Percentiles rank a stretch among this genome's conserved stretches.
phyloP scores from a whole-genome alignment of 2,113 vertebrate species.

The Rhinogobius similis region DNA sequence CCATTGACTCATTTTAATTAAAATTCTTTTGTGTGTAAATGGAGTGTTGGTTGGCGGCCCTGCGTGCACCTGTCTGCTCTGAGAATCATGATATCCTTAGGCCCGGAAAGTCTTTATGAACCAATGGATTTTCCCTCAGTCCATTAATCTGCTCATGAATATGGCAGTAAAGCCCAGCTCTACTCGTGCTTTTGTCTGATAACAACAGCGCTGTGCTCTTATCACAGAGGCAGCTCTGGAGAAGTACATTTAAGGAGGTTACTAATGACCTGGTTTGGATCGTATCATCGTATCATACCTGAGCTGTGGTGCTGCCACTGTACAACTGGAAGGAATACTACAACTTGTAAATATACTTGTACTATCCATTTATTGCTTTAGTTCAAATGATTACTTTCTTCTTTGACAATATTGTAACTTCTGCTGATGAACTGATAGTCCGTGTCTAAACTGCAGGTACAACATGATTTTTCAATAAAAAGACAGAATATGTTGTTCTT shows the following conservation, averaged over 20 bases:
- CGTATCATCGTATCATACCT: not conserved
- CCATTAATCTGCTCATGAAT: slow-evolving; percentile 27
- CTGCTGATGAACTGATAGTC: too few relatives aligned
- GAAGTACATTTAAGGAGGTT: slow-evolving; percentile 10
- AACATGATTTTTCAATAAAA: too few relatives aligned
- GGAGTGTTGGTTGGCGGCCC: not conserved
- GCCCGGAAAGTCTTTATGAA: slow-evolving; percentile 7
- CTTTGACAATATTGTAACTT: too few relatives aligned
- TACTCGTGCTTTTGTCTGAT: slow-evolving; percentile 37
- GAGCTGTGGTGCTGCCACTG: not conserved
- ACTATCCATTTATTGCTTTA: too few relatives aligned
- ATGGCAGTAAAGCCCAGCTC: slow-evolving; percentile 20
- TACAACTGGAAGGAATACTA: not conserved
- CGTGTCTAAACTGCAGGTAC: too few relatives aligned
- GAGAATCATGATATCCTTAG: slow-evolving; percentile 22
- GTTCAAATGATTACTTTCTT: too few relatives aligned
- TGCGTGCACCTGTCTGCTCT: slow-evolving; percentile 5
- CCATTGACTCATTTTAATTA: slow-evolving; percentile 2
- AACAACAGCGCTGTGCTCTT: slow-evolving; percentile 13
- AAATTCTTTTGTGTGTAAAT: slow-evolving; percentile 5
- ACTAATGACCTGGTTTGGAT: slow-evolving; percentile 37
- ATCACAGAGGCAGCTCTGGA: slow-evolving; percentile 10
- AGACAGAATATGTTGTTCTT: too few relatives aligned
- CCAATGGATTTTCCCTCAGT: slow-evolving; percentile 8
- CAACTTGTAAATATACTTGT: too few relatives aligned